phyloP scores from a whole-genome alignment of 2,888 invertebrate species.

The Pyrochroa serraticornis region DNA sequence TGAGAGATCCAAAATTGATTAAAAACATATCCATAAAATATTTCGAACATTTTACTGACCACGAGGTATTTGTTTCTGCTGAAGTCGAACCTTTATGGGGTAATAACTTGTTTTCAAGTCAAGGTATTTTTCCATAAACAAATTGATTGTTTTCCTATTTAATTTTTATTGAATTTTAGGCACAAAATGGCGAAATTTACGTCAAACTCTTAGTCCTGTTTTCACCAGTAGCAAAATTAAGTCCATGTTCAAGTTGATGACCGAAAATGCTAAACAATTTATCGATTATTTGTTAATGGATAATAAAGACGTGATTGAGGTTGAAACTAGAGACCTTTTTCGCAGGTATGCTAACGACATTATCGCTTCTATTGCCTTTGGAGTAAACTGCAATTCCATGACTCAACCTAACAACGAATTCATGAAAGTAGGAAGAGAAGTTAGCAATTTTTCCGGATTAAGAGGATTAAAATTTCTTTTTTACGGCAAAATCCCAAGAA shows the following conservation, averaged over 20 bases:
- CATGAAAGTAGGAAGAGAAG: conserved; percentile 51
- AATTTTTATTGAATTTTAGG: conserved; percentile 25
- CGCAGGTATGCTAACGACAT: conserved; percentile 65
- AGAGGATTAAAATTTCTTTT: conserved; percentile 22
- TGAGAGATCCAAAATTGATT: conserved; percentile 63
- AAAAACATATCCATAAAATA: conserved; percentile 63
- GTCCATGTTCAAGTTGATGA: conserved; percentile 45
- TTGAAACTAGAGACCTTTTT: conserved; percentile 51
- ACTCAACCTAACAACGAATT: conserved; percentile 63
- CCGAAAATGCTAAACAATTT: conserved; percentile 36
- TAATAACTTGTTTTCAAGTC: conserved; percentile 44
- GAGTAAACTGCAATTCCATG: conserved; percentile 62
- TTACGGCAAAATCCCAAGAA: neutral
- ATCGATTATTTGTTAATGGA: conserved; percentile 35
- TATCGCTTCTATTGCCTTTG: conserved; percentile 65
- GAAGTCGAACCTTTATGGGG: conserved; percentile 59
- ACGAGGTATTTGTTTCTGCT: conserved; percentile 36
- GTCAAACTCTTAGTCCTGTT: conserved; percentile 54
- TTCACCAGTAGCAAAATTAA: conserved; percentile 50
- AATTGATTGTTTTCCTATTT: neutral
- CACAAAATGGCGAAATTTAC: conserved; percentile 52
- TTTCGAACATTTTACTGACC: conserved; percentile 64
- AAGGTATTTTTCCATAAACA: conserved; percentile 28
- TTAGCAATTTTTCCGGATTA: conserved; percentile 22
- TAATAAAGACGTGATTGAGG: conserved; percentile 28